These are phyloP conservation scores for Columbina picui DNA, from an alignment of 2,113 vertebrate genomes.

Conservation along the genomic window DNA sequence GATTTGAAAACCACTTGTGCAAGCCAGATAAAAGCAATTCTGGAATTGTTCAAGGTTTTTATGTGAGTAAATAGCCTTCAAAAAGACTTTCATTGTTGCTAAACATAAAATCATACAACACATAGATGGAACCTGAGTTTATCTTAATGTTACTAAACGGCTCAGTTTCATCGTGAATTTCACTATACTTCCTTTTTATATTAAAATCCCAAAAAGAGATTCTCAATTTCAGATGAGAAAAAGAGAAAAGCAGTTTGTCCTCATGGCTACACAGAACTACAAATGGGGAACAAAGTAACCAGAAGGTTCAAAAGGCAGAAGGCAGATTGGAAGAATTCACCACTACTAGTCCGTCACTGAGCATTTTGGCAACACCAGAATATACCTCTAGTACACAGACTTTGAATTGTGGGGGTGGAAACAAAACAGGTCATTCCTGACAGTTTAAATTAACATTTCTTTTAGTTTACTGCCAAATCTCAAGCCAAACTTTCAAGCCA, in stretches of 20 bases:
- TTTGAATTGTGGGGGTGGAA: fast-evolving
- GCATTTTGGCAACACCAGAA: not conserved
- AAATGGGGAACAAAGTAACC: not conserved
- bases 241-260: not conserved
- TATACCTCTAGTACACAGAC: not conserved
- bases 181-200: not conserved
- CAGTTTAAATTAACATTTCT: not conserved
- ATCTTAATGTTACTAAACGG: not conserved
- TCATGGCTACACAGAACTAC: not conserved
- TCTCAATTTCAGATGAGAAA: not conserved
- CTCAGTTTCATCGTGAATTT: not conserved
- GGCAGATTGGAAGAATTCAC: not conserved
- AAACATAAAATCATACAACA: not conserved
- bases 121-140: not conserved
- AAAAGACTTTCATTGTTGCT: not conserved
- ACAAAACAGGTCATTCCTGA: not conserved
- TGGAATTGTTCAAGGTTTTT: not conserved
- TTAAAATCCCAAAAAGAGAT: not conserved
- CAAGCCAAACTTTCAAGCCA: not conserved
- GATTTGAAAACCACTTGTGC: not conserved
- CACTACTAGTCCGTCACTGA: not conserved
- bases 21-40: not conserved
- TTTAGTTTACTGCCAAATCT: not conserved
- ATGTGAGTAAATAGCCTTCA: not conserved
- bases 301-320: not conserved